Evolutionary conservation across 2,888 invertebrate species (phyloP).

Genomic region (Troides helena): DNA sequence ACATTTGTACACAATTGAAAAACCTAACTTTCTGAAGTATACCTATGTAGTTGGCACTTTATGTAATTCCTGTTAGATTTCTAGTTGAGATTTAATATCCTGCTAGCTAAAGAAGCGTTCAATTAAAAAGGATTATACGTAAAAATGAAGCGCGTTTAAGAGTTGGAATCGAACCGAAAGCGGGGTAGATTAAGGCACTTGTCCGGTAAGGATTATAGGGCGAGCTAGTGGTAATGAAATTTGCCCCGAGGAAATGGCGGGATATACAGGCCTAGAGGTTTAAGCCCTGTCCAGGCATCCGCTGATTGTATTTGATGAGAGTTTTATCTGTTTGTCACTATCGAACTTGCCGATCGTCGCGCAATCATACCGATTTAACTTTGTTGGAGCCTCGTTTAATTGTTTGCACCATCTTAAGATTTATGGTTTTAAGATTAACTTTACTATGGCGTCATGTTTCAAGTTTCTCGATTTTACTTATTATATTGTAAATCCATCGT

Average conservation of each 20-base stretch:
- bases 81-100: conserved; percentile 7
- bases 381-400: conserved; percentile 57
- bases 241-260: conserved; percentile 69
- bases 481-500: not conserved
- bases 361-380: conserved; percentile 61
- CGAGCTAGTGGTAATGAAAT: conserved; percentile 78
- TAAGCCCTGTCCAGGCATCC: conserved; percentile 72
- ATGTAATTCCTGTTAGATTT: not conserved
- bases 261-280: conserved; percentile 67
- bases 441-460: conserved; percentile 10
- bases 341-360: conserved; percentile 53
- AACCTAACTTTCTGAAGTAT: not conserved
- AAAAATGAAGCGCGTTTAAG: conserved; percentile 72
- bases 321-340: conserved; percentile 73
- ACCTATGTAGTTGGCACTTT: not conserved
- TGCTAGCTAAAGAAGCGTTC: conserved; percentile 31
- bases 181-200: conserved; percentile 73
- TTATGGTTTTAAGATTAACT: conserved; percentile 41
- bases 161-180: conserved; percentile 70
- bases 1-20: not conserved
- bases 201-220: conserved; percentile 69
- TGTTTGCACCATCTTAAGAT: conserved; percentile 51
- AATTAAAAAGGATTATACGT: conserved; percentile 78
- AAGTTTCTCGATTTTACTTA: not conserved
- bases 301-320: conserved; percentile 77